Evolutionary conservation across 2,888 invertebrate species (phyloP).

Genomic region (Drosophila neutralis): DNA sequence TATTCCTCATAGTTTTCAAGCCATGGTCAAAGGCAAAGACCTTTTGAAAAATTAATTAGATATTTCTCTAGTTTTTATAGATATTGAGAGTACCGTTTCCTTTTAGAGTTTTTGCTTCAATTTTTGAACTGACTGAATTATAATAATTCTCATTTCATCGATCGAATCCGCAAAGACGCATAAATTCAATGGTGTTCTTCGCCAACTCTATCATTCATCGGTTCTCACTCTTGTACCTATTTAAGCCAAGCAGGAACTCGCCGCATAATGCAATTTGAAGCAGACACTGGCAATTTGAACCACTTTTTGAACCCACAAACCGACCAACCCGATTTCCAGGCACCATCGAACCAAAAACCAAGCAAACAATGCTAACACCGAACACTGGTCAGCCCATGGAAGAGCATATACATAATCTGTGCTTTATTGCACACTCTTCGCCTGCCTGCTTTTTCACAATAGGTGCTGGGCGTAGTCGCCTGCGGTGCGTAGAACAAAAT

Average conservation of each 20-base stretch:
- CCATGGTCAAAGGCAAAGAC: too few relatives aligned
- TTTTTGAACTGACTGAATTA: too few relatives aligned
- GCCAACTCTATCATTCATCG: neutral
- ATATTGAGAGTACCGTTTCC: too few relatives aligned
- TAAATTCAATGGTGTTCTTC: neutral
- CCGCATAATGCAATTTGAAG: conserved; percentile 29
- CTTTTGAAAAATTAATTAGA: too few relatives aligned
- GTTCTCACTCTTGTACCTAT: neutral
- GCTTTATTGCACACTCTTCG: conserved; percentile 54
- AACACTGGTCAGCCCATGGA: conserved; percentile 31
- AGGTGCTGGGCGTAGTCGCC: conserved; percentile 26
- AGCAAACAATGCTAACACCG: conserved; percentile 8
- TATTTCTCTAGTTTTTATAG: too few relatives aligned
- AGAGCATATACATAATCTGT: conserved; percentile 56
- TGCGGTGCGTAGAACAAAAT: conserved; percentile 41
- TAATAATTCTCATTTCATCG: neutral
- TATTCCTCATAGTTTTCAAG: too few relatives aligned
- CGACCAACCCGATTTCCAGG: conserved; percentile 21
- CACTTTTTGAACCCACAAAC: conserved; percentile 20
- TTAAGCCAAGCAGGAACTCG: neutral
- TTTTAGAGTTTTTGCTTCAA: too few relatives aligned
- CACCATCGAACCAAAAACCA: conserved; percentile 12
- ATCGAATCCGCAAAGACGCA: neutral
- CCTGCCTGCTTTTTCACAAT: conserved; percentile 29
- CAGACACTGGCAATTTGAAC: conserved; percentile 19